Base-by-base conservation (phyloP, 2,797 vertebrate genomes). In the Muscicapa comitata region DNA sequence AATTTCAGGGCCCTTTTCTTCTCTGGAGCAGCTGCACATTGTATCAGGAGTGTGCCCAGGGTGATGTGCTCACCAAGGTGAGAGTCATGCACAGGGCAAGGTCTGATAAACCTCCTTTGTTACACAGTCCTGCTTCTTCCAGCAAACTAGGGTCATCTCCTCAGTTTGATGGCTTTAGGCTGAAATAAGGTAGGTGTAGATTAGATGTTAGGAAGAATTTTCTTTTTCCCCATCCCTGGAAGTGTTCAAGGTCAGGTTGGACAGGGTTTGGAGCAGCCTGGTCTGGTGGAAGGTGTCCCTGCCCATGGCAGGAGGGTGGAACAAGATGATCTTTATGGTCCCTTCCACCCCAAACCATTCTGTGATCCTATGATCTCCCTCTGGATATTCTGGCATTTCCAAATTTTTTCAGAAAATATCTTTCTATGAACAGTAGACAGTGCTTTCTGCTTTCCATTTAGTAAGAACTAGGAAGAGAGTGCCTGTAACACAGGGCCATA, bases 401-500 rank as follows among this genome's bases (percentile, higher is more conserved):
- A 28, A 5, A 0, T 55, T 71, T 57, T 78, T 76, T 67, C 50
- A 29, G 45, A 47, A 81, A 78, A 67, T 24, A 4, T 9, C 7
- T 50, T 77, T 75, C n/a, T 38, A 1, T 42, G 47, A 47, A 23
- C 35, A 6, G 7, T 17, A 66, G 17, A 7, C 11, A 24, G 9
- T 15, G 3, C 17, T 53, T 58, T 72, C 31, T 43, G 8, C 37
- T 70, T 77, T 54, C 9, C 37, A 57, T 82, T 45, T 21, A 47
- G 42, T 24, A 19, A 17, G 31, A 73, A 13, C 15, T 7, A 37
- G 24, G n/a, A 67, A 31, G 57, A 62, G 53, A 50, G 25, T 55
- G 8, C 25, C 23, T 51, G 0, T 23, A 62, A 45, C 18, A 43
- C 0, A 9, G 29, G 20, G 19, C 50, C 1, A 0, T 45, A 10